Conservation (phyloP, 2,888 invertebrate genomes). For the Hydraecia micacea region DNA sequence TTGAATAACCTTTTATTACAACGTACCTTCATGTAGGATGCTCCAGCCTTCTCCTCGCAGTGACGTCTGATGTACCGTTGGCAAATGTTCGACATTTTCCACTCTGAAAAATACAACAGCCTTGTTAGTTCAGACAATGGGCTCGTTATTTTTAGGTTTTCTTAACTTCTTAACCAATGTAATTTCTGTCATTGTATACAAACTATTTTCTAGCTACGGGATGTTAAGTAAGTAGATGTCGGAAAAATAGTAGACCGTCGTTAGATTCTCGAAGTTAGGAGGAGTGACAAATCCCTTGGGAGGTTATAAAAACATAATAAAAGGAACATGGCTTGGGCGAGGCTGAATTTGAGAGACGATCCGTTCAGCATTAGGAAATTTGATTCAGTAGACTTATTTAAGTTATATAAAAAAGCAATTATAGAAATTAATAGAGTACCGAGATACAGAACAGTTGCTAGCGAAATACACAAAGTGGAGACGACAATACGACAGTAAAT, state of each 20-base stretch:
- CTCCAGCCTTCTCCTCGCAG: slow-evolving; percentile 82
- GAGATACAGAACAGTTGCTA: not conserved
- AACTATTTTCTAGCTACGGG: slow-evolving; percentile 13
- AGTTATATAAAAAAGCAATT: not conserved
- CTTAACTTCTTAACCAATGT: slow-evolving; percentile 35
- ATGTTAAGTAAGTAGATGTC: slow-evolving; percentile 50
- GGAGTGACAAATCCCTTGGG: slow-evolving; percentile 41
- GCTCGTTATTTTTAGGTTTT: slow-evolving; percentile 42
- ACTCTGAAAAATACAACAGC: slow-evolving; percentile 80
- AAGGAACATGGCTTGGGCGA: not conserved
- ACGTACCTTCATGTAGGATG: slow-evolving; percentile 87
- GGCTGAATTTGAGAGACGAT: slow-evolving; percentile 31
- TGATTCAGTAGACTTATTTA: not conserved
- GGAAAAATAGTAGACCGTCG: slow-evolving; percentile 46
- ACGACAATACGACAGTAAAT: no score
- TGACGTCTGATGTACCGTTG: slow-evolving; percentile 84
- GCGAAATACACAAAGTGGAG: no score
- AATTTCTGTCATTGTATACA: slow-evolving; percentile 30
- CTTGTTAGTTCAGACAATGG: slow-evolving; percentile 65
- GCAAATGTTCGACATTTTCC: slow-evolving; percentile 87
- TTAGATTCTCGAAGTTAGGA: slow-evolving; percentile 45
- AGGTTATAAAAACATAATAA: slow-evolving; percentile 33
- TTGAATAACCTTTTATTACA: not conserved
- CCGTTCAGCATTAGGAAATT: slow-evolving; percentile 18
- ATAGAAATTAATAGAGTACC: not conserved